Conservation (phyloP, 2,888 invertebrate genomes). For the Venustoraphidia nigricollis region DNA sequence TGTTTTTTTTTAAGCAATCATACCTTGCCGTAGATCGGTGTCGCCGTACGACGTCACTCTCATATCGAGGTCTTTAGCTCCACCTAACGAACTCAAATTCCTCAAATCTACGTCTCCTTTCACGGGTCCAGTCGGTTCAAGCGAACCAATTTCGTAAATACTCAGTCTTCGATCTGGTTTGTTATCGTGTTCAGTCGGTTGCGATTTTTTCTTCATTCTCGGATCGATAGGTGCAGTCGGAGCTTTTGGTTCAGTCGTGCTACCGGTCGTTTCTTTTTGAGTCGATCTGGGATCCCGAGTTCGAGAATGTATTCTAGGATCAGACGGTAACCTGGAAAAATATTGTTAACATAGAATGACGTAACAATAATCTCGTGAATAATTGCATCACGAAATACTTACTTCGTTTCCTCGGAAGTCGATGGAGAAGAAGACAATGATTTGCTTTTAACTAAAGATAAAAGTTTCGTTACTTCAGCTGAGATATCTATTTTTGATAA, state of each 20-base stretch:
- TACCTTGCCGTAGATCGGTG: conserved; percentile 37
- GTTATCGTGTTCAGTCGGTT: conserved; percentile 5
- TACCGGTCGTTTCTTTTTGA: neutral
- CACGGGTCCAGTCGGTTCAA: conserved; percentile 33
- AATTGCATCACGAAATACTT: too few relatives aligned
- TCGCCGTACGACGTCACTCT: conserved; percentile 42
- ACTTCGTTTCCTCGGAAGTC: conserved; percentile 6
- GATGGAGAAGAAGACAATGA: conserved; percentile 6
- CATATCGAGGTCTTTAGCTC: conserved; percentile 33
- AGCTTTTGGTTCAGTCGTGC: neutral
- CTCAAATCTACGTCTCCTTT: conserved; percentile 36
- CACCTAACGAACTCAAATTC: conserved; percentile 13
- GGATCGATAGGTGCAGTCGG: conserved; percentile 11
- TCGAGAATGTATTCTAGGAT: too few relatives aligned
- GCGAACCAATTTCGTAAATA: conserved; percentile 43
- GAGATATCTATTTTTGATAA: conserved; percentile 59
- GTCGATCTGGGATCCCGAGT: neutral
- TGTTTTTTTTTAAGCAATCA: too few relatives aligned
- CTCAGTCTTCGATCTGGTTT: conserved; percentile 28
- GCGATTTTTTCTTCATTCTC: conserved; percentile 10
- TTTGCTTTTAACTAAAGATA: conserved; percentile 35
- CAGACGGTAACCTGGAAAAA: too few relatives aligned
- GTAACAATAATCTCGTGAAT: too few relatives aligned
- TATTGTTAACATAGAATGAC: too few relatives aligned
- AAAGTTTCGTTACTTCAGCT: conserved; percentile 52